Evolutionary conservation across 2,113 vertebrate genomes (phyloP), one percentile per base, ranked within the genome.

Genomic region (Chunga burmeisteri): DNA sequence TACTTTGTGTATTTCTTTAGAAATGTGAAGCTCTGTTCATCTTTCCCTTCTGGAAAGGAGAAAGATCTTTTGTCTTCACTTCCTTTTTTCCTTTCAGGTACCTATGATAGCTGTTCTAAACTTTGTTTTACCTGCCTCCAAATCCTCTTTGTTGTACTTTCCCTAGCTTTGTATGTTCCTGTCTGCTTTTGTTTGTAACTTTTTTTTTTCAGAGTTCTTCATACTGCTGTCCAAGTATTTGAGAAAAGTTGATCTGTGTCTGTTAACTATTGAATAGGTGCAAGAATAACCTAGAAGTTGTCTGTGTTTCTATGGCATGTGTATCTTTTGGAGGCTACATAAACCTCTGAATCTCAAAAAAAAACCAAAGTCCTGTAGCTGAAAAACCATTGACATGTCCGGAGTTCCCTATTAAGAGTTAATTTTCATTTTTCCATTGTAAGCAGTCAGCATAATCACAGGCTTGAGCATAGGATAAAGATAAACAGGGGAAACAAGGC

Each of bases 21-120:
- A 96, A 96, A 96, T 97, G 55, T 96, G 96, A 96, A 96, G 90
- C 88, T 96, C 94, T 96, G 93, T 96, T 95, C 88, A 97, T 94
- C 94, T 96, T 96, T 96, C 90, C 82, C 67, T 96, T 97, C 92
- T 96, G 96, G 94, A 96, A 97, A 92, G 94, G 93, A 96, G 96
- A 96, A 96, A 96, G 80, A 90, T 96, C 94, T 96, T 96, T 94
- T 96, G 96, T 96, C 90, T 96, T 82, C 72, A 96, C 96, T 97
- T 96, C 84, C 91, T 87, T 96, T 96, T 94, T 96, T 96, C 88
- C 92, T 95, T 95, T 88, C 96, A 95, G 90, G 95, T 96, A 97
- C 91, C 90, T 96, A 91, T 94, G 94, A 81, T 80, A 92, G 91
- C 93, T 86, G 89, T 93, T 97, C 73, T 93, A 84, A 96, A 59